Base-by-base conservation (phyloP, 2,797 vertebrate species). In the Limnodromus scolopaceus region DNA sequence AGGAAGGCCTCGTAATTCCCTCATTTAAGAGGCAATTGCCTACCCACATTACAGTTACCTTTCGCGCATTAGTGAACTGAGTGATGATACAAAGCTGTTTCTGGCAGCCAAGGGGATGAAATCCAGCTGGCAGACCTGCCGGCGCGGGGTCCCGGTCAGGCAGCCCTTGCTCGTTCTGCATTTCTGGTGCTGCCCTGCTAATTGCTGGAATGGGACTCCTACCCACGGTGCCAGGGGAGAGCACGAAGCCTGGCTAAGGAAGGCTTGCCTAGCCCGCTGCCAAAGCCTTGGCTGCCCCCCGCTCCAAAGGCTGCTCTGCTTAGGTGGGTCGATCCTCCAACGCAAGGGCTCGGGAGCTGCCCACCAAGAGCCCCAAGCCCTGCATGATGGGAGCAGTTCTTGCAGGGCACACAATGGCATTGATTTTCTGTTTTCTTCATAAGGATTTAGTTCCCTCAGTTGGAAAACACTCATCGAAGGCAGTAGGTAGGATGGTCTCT, bases 81-180 rank as follows among this genome's bases (percentile, higher is more conserved):
- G 90, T 91, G 90, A 95, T 94, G 90, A 92, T 93, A 74, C 45
- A 13, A 84, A 93, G 90, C 86, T 90, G 71, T 54, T 91, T 57
- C 77, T 95, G 96, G 77, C 83, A 92, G 83, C 64, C 48, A 53
- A 36, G 70, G 74, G 58, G 90, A 88, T 92, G 92, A 63, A 80
- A 80, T 88, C 63, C 90, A 94, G 84, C 88, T 60, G 86, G 83
- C 77, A 88, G 77, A 28, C n/a, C 45, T 58, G 49, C 76, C 8
- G 39, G 41, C 0, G 0, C 1, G 1, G 69, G 85, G 92, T 81
- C 80, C 39, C 54, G 6, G 32, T 9, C 68, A 45, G 51, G 18
- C 90, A 90, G 79, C 61, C 54, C 71, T 32, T 32, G 38, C 89
- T 70, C 3, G 2, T 64, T 66, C 83, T 11, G 55, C 2, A 0